Evolutionary conservation across 2,888 invertebrate species (phyloP).

Genomic region (Catocala fraxini): DNA sequence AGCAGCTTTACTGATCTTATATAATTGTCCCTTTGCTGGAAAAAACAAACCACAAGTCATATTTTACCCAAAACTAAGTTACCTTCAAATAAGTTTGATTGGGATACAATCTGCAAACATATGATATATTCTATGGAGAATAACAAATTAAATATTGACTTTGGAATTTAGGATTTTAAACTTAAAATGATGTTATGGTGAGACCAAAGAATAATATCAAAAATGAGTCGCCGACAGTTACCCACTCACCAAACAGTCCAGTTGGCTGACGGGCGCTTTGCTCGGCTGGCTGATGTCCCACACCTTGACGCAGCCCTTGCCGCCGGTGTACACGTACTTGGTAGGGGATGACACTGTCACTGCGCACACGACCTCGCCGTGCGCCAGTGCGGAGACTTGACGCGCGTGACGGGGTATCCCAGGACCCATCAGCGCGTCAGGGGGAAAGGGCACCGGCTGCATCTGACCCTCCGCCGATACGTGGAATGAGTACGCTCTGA

Average conservation of each 20-base stretch:
- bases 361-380: slow-evolving; percentile 99
- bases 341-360: slow-evolving; percentile 98
- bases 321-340: slow-evolving; percentile 97
- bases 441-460: slow-evolving; percentile 97
- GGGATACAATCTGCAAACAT: too few species aligned
- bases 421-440: slow-evolving; percentile 96
- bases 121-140: too few species aligned
- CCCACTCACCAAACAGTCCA: slow-evolving; percentile 95
- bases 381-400: slow-evolving; percentile 96
- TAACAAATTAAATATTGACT: too few species aligned
- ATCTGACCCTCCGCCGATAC: slow-evolving; percentile 96
- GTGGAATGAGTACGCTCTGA: slow-evolving; percentile 97
- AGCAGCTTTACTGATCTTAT: slow-evolving; percentile 97
- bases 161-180: too few species aligned
- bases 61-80: too few species aligned
- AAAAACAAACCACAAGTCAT: not conserved
- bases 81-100: not conserved
- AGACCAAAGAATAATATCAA: slow-evolving; percentile 41
- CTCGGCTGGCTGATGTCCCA: slow-evolving; percentile 98
- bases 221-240: slow-evolving; percentile 76
- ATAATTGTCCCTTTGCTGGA: slow-evolving; percentile 96
- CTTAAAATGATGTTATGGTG: too few species aligned
- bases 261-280: slow-evolving; percentile 95
- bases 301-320: slow-evolving; percentile 98
- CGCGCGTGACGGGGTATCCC: slow-evolving; percentile 97